Percentiles rank a stretch among this genome's conserved stretches.
These are phyloP conservation scores for Rhadina sibilatrix DNA, from an alignment of 2,113 vertebrate genomes.

Conservation along the genomic window DNA sequence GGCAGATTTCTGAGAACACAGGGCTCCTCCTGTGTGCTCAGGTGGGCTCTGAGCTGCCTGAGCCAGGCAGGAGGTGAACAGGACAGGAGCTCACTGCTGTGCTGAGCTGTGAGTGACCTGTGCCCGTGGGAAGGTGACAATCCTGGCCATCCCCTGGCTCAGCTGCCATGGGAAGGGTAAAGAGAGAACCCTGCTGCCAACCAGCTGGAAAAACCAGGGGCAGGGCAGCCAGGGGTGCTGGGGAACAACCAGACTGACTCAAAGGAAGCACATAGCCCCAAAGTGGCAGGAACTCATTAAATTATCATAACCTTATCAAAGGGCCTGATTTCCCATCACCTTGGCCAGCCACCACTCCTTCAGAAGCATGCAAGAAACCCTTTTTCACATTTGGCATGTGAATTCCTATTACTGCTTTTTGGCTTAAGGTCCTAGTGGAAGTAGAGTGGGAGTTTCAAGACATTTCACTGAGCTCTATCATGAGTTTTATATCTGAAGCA, in stretches of 20 bases:
- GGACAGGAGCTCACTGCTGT: not conserved
- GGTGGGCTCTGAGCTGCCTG: not conserved
- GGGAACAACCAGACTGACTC: not conserved
- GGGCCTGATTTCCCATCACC: not conserved
- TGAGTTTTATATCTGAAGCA: not conserved
- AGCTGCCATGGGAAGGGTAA: accelerated
- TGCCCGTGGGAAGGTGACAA: accelerated
- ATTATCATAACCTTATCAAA: not conserved
- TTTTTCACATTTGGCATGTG: not conserved
- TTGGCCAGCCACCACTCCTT: not conserved
- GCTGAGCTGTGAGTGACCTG: accelerated
- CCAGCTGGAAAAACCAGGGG: not conserved
- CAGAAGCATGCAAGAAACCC: not conserved
- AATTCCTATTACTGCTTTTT: not conserved
- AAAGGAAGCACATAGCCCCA: not conserved
- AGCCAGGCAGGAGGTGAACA: accelerated
- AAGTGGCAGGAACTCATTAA: not conserved
- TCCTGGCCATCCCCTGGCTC: not conserved
- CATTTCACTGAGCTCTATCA: not conserved
- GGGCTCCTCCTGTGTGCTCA: not conserved
- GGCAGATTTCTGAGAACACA: not conserved
- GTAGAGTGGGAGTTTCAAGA: not conserved
- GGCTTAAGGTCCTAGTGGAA: not conserved
- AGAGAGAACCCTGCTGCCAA: not conserved
- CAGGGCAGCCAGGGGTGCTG: not conserved